These are phyloP conservation scores for Pilophorus perplexus DNA, from an alignment of 2,888 invertebrate genomes.

Conservation along the genomic window DNA sequence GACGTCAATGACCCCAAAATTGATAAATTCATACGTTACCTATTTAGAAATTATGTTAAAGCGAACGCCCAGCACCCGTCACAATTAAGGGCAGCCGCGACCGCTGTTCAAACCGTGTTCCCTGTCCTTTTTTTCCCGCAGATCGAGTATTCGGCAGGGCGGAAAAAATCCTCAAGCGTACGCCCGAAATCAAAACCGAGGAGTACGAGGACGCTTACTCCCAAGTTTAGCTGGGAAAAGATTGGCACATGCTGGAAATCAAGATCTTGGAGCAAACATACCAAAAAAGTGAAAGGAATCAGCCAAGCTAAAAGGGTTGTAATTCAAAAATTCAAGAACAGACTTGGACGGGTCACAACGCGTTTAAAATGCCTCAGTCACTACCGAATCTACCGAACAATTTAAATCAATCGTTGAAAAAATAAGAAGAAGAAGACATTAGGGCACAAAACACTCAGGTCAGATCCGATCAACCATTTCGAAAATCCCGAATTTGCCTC, in stretches of 20 bases:
- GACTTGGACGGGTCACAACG: too few species aligned
- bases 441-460: too few species aligned
- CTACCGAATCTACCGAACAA: too few species aligned
- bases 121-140: conserved; percentile 19
- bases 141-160: conserved; percentile 22
- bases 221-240: conserved; percentile 6
- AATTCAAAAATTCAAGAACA: conserved; percentile 1
- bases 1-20: not conserved
- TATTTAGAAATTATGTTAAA: not conserved
- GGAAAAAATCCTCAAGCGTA: conserved; percentile 3
- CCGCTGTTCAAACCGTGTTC: conserved; percentile 22
- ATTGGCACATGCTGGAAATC: conserved; percentile 9
- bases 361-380: too few species aligned
- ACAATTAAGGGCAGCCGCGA: too few species aligned
- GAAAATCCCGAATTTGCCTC: too few species aligned
- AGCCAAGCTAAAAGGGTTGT: conserved; percentile 20
- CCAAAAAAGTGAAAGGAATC: not conserved
- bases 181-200: conserved; percentile 8
- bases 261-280: not conserved
- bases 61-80: too few species aligned
- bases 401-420: too few species aligned
- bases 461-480: too few species aligned
- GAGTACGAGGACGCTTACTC: not conserved
- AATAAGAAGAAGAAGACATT: too few species aligned
- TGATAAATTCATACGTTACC: not conserved